Conservation (phyloP, 2,113 vertebrate genomes). For the Fulmarus glacialis region DNA sequence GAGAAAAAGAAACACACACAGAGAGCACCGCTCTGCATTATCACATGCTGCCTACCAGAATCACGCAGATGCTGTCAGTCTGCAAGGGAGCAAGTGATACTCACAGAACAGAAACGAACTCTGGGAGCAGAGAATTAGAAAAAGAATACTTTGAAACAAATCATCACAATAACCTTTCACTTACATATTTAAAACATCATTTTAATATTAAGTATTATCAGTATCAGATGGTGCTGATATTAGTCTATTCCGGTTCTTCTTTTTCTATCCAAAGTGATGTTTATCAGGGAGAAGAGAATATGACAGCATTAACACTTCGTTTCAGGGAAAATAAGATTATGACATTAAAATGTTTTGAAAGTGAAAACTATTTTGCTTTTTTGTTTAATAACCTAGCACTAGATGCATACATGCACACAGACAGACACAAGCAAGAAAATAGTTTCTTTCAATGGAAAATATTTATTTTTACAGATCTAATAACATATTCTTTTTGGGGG, state of each 20-base stretch:
- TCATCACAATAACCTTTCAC: not conserved
- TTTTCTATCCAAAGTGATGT: not conserved
- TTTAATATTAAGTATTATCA: not conserved
- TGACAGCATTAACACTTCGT: conserved; percentile 15
- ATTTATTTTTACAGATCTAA: not conserved
- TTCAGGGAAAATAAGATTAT: conserved; percentile 39
- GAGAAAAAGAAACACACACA: not conserved
- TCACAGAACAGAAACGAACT: not conserved
- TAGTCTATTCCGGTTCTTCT: not conserved
- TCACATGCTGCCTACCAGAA: not conserved
- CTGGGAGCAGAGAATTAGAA: not conserved
- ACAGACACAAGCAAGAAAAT: not conserved
- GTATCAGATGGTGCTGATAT: not conserved
- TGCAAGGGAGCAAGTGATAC: not conserved
- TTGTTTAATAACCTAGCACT: not conserved
- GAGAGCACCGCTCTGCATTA: not conserved
- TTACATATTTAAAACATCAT: not conserved
- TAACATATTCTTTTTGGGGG: not conserved
- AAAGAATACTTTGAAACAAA: not conserved
- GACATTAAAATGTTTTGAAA: conserved; percentile 37
- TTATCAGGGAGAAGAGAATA: not conserved
- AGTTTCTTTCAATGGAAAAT: not conserved
- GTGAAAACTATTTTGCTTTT: not conserved
- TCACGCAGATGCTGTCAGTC: not conserved
- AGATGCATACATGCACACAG: not conserved